phyloP scores from a whole-genome alignment of 2,888 invertebrate species.

The Caenorhabditis sulstoni region DNA sequence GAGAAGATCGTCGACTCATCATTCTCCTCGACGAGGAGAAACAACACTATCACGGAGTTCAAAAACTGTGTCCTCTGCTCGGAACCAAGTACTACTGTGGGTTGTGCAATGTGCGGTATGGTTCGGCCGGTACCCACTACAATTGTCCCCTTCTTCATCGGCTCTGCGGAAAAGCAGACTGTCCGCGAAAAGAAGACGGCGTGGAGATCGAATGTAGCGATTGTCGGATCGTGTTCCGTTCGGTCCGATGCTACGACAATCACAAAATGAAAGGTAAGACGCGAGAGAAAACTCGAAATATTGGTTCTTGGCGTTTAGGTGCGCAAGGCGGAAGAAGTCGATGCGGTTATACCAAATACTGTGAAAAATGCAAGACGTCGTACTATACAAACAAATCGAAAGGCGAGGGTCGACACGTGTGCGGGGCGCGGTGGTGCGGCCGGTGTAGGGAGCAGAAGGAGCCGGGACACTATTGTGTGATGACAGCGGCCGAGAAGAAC shows the following conservation, averaged over 20 bases:
- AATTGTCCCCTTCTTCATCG: slow-evolving; percentile 2
- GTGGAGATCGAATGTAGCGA: neutral
- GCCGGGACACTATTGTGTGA: neutral
- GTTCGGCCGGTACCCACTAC: neutral
- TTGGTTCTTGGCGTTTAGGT: neutral
- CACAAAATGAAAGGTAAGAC: neutral
- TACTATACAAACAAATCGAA: slow-evolving; percentile 3
- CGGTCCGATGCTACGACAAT: slow-evolving; percentile 1
- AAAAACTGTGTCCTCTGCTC: neutral
- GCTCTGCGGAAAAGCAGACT: neutral
- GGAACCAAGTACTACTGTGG: slow-evolving; percentile 1
- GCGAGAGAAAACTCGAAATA: neutral
- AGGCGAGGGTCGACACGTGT: neutral
- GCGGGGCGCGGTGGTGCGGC: neutral
- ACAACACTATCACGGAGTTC: slow-evolving; percentile 2
- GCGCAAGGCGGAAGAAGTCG: neutral
- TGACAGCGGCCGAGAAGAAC: neutral
- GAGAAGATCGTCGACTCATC: neutral
- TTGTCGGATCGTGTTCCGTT: neutral
- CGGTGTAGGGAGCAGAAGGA: neutral
- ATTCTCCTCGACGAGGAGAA: neutral
- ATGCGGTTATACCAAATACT: slow-evolving; percentile 1
- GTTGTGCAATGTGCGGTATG: neutral
- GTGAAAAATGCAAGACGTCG: neutral
- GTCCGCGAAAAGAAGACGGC: neutral